Base-by-base conservation (phyloP, 2,888 invertebrate species). In the Caenorhabditis sulstoni region DNA sequence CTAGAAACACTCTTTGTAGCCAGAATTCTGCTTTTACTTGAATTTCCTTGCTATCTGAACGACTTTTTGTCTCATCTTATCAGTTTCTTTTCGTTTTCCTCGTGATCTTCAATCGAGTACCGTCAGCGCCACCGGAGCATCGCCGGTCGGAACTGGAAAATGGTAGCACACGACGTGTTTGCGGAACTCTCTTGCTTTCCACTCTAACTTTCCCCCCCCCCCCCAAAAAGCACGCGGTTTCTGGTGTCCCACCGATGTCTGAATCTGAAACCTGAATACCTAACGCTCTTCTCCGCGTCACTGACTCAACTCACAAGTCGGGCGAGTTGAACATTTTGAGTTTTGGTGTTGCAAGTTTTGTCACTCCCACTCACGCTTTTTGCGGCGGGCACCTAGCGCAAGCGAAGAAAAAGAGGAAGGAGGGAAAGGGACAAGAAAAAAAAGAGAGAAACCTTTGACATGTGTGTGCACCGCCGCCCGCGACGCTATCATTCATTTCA, bases 401-500 rank as follows among this genome's bases (percentile, higher is more conserved):
- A 20, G 52, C 39, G 37, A 39, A 16, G 16, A 37, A 55, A 39
- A 18, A 53, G 4, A n/a, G n/a, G 29, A 14, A 53, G 22, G 50
- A 50, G n/a, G 22, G 29, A 52, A 29, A 9, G 18, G n/a, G n/a
- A n/a, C n/a, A n/a, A n/a, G n/a, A n/a, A n/a, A 29, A 29, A 7
- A 29, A 3, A 7, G 29, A 14, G 35, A 20, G 58, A 35, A 47
- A 50, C 50, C 41, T 76, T 68, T 76, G 62, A 57, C 75, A 68
- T 76, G 50, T 65, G 50, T 65, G 39, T 52, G 66, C 50, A 62
- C 29, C 29, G 29, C 29, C 29, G 29, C 29, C 29, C 29, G 29
- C 29, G 29, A 29, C 29, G 29, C 70, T 77, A 65, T 70, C 77
- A 77, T 70, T 70, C 70, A 77, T 77, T 70, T 77, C 76, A 68